phyloP scores from a whole-genome alignment of 2,113 vertebrate genomes.

The Nibea coibor region DNA sequence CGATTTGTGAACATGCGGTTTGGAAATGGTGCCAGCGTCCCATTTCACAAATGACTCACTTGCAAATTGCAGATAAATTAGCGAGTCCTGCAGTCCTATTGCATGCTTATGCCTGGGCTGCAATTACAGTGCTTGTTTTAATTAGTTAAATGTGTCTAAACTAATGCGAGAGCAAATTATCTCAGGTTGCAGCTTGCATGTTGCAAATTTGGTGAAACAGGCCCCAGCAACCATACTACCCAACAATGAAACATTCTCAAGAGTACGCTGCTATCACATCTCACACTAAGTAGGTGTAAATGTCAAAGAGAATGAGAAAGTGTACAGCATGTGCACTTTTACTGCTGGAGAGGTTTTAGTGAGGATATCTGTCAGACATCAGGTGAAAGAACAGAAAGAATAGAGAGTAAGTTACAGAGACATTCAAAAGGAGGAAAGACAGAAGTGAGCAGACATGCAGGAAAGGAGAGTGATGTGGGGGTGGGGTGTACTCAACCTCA shows the following conservation, averaged over 20 bases:
- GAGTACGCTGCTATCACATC: neutral
- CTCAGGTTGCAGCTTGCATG: neutral
- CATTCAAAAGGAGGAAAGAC: neutral
- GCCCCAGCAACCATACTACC: neutral
- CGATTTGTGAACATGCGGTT: neutral
- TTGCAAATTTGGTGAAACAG: neutral
- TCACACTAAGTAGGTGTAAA: neutral
- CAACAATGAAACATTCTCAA: neutral
- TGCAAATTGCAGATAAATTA: neutral
- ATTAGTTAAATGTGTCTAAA: neutral
- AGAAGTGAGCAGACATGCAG: neutral
- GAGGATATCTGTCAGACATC: conserved; percentile 29
- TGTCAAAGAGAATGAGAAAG: neutral
- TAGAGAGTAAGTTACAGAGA: conserved; percentile 5
- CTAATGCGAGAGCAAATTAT: neutral
- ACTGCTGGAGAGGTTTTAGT: conserved; percentile 15
- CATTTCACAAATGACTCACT: neutral
- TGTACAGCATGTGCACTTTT: neutral
- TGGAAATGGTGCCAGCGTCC: neutral
- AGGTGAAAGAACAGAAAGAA: conserved; percentile 12
- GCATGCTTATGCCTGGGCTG: neutral
- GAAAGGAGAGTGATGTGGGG: conserved; percentile 11
- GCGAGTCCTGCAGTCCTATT: neutral
- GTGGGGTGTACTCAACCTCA: conserved; percentile 45
- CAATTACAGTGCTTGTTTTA: neutral